Evolutionary conservation across 2,888 invertebrate species (phyloP), one percentile per base, ranked within the genome.

Genomic region (Hyposoter didymator): DNA sequence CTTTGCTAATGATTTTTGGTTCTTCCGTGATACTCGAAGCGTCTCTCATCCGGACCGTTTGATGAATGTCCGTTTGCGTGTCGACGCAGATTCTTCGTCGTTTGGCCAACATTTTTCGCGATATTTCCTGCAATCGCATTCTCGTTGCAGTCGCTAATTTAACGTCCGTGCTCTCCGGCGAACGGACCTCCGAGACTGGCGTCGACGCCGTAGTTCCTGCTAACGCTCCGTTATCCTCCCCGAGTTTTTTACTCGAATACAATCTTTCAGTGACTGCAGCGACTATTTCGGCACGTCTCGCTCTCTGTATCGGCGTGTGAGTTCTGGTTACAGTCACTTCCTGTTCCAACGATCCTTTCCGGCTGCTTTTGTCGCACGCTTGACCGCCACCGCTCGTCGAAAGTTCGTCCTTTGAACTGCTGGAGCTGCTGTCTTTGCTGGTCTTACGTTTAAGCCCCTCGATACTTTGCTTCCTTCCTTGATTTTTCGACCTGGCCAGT

Each of bases 231-330:
- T 39, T 67, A 4, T 93, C 93, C 32, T 92, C 92, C 1, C 84
- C 12, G 0, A 82, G 84, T 72, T 92, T 93, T 47, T 90, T 92
- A 55, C 91, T 96, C 0, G 95, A 95, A 90, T 96, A 97, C 17
- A 97, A 93, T 88, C 96, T 94, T 88, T 96, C 95, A 2, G 97
- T 97, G 2, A 97, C 97, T 0, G 96, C 96, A 4, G 96, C 96
- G 2, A 97, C 96, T 74, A 96, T 96, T 93, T 96, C 96, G 28
- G 96, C 95, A 90, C 96, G 94, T 91, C 96, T 95, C 1, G 90
- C 87, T 39, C 91, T 89, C 73, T 92, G 92, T 35, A 92, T 92
- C 4, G 90, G 89, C 17, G 91, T 91, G 76, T 92, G 91, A 28
- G 88, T 55, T 28, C 89, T 89, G 1, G 83, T 64, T 0, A 87